phyloP scores from a whole-genome alignment of 2,113 vertebrate genomes.

The Odontesthes bonariensis region DNA sequence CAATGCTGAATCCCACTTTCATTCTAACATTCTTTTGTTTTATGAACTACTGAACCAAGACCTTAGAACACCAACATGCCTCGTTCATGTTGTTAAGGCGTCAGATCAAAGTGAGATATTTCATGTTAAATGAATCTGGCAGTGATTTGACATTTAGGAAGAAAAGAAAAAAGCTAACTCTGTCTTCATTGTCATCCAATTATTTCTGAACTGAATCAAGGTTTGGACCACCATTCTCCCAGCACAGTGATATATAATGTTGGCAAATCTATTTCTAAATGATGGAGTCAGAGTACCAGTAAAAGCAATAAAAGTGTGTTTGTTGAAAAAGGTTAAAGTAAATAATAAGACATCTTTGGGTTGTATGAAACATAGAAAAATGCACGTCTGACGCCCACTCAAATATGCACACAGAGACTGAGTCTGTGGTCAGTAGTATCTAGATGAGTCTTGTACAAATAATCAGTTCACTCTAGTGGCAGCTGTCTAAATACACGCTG shows the following conservation, averaged over 20 bases:
- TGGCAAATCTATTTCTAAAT: slow-evolving; percentile 22
- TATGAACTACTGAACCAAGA: slow-evolving; percentile 28
- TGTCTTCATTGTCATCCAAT: not conserved
- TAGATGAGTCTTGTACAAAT: slow-evolving; percentile 72
- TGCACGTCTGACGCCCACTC: slow-evolving; percentile 40
- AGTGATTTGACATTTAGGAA: not conserved
- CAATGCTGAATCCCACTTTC: too few relatives aligned
- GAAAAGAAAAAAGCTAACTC: not conserved
- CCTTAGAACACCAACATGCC: not conserved
- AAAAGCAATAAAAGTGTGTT: slow-evolving; percentile 48
- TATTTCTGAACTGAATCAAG: not conserved
- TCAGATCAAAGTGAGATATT: slow-evolving; percentile 7
- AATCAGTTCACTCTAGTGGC: slow-evolving; percentile 64
- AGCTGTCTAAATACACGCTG: slow-evolving; percentile 74
- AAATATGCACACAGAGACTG: slow-evolving; percentile 38
- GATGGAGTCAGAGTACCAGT: slow-evolving; percentile 41
- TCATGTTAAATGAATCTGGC: not conserved
- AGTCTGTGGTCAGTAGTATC: slow-evolving; percentile 54
- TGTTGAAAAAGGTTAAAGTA: slow-evolving; percentile 46
- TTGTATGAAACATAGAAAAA: slow-evolving; percentile 38
- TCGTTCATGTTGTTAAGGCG: slow-evolving; percentile 8
- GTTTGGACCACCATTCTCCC: not conserved
- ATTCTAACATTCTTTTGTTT: slow-evolving; percentile 14
- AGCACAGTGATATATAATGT: not conserved
- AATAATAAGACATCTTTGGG: slow-evolving; percentile 27